These are phyloP conservation scores for Peribatodes rhomboidaria DNA, from an alignment of 2,888 invertebrate genomes.

Conservation along the genomic window DNA sequence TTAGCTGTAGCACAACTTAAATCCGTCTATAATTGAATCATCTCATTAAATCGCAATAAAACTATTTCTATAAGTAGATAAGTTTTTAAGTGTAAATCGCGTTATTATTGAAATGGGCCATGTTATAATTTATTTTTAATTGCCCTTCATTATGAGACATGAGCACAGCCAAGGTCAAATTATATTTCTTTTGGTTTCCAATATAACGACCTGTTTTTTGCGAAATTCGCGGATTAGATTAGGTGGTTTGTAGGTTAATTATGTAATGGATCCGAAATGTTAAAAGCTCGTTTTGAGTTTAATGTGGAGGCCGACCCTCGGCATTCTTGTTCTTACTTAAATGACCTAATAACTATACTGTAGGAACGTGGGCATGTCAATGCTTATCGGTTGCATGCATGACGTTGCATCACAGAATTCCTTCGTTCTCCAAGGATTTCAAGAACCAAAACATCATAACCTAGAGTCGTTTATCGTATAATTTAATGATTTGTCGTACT, in stretches of 20 bases:
- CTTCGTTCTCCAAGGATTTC: slow-evolving; percentile 42
- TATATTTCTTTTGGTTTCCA: not conserved
- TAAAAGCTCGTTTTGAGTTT: not conserved
- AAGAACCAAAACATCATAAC: slow-evolving; percentile 36
- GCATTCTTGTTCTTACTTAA: slow-evolving; percentile 15
- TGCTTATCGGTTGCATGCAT: slow-evolving; percentile 14
- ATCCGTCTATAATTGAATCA: not conserved
- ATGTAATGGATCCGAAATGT: not conserved
- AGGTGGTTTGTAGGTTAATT: slow-evolving; percentile 7
- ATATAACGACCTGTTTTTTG: not conserved
- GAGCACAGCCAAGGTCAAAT: not conserved
- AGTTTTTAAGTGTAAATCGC: not conserved
- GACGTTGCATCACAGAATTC: slow-evolving; percentile 44
- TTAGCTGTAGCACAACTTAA: not conserved
- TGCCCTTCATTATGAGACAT: not conserved
- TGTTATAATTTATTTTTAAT: not conserved
- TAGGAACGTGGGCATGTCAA: slow-evolving; percentile 7
- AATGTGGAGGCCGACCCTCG: not conserved
- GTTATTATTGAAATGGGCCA: not conserved
- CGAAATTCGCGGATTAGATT: not conserved
- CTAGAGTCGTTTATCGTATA: slow-evolving; percentile 24
- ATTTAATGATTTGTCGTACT: slow-evolving; percentile 28
- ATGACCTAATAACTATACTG: slow-evolving; percentile 6
- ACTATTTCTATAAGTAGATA: not conserved
- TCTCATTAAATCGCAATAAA: not conserved